Percentiles rank a stretch among this genome's conserved stretches.
phyloP scores from a whole-genome alignment of 1,140 invertebrate genomes.

The Plodia interpunctella region DNA sequence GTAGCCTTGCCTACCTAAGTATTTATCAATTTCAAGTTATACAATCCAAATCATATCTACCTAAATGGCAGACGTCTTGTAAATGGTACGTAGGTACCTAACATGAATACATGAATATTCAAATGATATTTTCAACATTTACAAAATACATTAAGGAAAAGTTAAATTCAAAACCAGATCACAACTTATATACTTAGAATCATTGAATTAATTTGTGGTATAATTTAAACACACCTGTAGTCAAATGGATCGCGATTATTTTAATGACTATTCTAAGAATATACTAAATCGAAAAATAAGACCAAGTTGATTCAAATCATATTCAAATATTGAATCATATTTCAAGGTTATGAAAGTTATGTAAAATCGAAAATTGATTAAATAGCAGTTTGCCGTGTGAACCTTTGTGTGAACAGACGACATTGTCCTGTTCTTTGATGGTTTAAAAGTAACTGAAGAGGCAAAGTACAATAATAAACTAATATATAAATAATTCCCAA shows the following conservation, averaged over 20 bases:
- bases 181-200: slow-evolving; percentile 11
- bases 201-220: slow-evolving; percentile 51
- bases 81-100: too few species aligned
- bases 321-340: not conserved
- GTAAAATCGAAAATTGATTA: slow-evolving; percentile 13
- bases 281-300: not conserved
- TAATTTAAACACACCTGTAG: slow-evolving; percentile 61
- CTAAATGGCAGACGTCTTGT: not conserved
- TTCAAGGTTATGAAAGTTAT: slow-evolving; percentile 41
- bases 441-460: too few species aligned
- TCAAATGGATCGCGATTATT: slow-evolving; percentile 31
- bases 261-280: slow-evolving; percentile 19
- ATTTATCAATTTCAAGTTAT: too few species aligned
- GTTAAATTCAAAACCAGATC: slow-evolving; percentile 13
- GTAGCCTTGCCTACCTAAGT: too few species aligned
- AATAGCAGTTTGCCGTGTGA: too few species aligned
- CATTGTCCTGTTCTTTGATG: too few species aligned
- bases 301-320: too few species aligned
- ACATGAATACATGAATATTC: slow-evolving; percentile 13
- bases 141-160: slow-evolving; percentile 16
- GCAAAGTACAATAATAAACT: too few species aligned
- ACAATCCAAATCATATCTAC: too few species aligned
- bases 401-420: too few species aligned
- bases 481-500: too few species aligned
- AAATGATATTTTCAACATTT: slow-evolving; percentile 6